Base-by-base conservation (phyloP, 2,888 invertebrate species). In the Arctia plantaginis region DNA sequence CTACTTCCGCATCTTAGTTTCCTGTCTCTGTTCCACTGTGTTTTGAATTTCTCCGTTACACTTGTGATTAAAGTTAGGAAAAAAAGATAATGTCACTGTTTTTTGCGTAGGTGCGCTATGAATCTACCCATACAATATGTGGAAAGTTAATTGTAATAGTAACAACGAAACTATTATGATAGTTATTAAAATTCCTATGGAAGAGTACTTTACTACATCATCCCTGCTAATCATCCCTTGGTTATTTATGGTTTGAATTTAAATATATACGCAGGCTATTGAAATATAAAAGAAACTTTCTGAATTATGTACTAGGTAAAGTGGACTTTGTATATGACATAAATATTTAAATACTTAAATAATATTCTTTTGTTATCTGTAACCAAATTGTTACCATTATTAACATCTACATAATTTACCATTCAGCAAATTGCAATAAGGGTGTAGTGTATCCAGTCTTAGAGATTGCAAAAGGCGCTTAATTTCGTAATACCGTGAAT, bases 141-240 rank as follows among this genome's bases (percentile, higher is more conserved):
- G 30, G 62, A 35, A 27, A 41, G 68, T 73, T 68, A 20, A 73
- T 73, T 68, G 20, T 64, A 67, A 41, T 67, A 67, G 66, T n/a
- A 30, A 47, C 64, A 20, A 47, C 20, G 7, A 44, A 2, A 44
- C 0, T 3, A 12, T 1, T 44, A 44, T 39, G 8, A 39, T 3
- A 39, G 39, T 39, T 6, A 39, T 39, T n/a, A n/a, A 8, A 47
- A 0, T 51, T 23, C 10, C 1, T 51, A 51, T 51, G 23, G 23
- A 51, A 55, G 3, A 55, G 1, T 55, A 12, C 2, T 10, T 55
- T 55, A 55, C n/a, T n/a, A n/a, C 51, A 55, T n/a, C n/a, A n/a
- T n/a, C n/a, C n/a, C n/a, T n/a, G 23, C n/a, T 23, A 51, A 51
- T 47, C 3, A 44, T 44, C 18, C 20, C 6, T 1, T 15, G 13